Conservation (phyloP, 1,140 invertebrate species). For the Amyelois transitella region DNA sequence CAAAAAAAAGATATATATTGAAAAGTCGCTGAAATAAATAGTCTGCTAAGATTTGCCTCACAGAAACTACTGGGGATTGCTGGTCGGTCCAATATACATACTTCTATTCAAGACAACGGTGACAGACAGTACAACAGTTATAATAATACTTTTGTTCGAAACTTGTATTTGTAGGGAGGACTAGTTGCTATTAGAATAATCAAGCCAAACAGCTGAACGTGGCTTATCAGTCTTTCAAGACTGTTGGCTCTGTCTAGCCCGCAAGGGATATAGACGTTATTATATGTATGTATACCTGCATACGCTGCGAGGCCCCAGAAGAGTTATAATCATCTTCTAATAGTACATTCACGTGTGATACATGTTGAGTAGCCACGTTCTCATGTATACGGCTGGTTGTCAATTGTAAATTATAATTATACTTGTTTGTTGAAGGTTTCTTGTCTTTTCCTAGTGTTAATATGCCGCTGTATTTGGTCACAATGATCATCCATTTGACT, state of each 20-base stretch:
- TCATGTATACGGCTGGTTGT: neutral
- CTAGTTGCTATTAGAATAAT: too few species aligned
- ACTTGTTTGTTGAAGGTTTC: slow-evolving; percentile 6
- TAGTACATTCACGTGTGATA: slow-evolving; percentile 21
- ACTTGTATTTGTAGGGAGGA: too few species aligned
- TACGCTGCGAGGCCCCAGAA: neutral
- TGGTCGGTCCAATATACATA: too few species aligned
- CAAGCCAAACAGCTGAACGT: too few species aligned
- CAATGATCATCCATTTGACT: slow-evolving; percentile 25
- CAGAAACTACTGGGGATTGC: too few species aligned
- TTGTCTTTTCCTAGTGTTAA: neutral
- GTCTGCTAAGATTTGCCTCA: neutral
- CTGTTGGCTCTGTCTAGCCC: too few species aligned
- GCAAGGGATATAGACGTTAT: too few species aligned
- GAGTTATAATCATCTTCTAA: slow-evolving; percentile 12
- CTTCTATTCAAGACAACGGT: too few species aligned
- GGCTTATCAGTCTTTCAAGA: too few species aligned
- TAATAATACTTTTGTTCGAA: too few species aligned
- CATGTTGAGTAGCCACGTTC: neutral
- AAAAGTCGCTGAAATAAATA: neutral
- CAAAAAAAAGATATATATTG: neutral
- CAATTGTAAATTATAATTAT: slow-evolving; percentile 19
- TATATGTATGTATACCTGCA: too few species aligned
- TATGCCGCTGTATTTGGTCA: slow-evolving; percentile 18
- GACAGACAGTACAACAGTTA: too few species aligned